Percentiles rank a stretch among this genome's conserved stretches.
These are phyloP conservation scores for Eupeodes corollae DNA, from an alignment of 1,140 invertebrate species.

Conservation along the genomic window DNA sequence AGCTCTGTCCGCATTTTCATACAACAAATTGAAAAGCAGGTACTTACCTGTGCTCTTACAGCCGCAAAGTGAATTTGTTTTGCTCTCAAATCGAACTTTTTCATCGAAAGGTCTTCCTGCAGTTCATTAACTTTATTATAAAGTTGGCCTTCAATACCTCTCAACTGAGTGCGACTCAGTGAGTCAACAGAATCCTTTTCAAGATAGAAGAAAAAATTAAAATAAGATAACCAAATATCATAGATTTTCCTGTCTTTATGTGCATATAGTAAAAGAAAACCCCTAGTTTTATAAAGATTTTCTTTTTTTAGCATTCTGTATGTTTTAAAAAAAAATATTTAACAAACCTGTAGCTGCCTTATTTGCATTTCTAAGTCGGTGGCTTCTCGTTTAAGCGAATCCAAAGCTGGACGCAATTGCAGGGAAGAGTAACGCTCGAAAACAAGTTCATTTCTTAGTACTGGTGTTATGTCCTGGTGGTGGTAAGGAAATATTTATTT, in stretches of 20 bases:
- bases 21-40: too few species aligned
- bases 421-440: conserved; percentile 65
- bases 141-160: conserved; percentile 71
- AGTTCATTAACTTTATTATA: conserved; percentile 90
- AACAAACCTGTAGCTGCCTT: conserved; percentile 55
- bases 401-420: conserved; percentile 59
- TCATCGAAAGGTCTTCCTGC: conserved; percentile 89
- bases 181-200: conserved; percentile 75
- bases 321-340: not conserved
- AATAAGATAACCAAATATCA: not conserved
- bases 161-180: conserved; percentile 72
- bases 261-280: not conserved
- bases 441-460: conserved; percentile 72
- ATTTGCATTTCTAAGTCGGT: conserved; percentile 74
- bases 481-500: not conserved
- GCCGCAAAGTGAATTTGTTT: conserved; percentile 83
- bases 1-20: too few species aligned
- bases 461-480: conserved; percentile 50
- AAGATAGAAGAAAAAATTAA: conserved; percentile 5
- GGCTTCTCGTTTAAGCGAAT: conserved; percentile 69
- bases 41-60: conserved; percentile 74
- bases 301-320: not conserved
- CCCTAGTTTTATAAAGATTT: not conserved
- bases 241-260: not conserved
- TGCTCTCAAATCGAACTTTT: conserved; percentile 81